These are phyloP conservation scores for Erynnis tages DNA, from an alignment of 2,888 invertebrate genomes.

Conservation along the genomic window DNA sequence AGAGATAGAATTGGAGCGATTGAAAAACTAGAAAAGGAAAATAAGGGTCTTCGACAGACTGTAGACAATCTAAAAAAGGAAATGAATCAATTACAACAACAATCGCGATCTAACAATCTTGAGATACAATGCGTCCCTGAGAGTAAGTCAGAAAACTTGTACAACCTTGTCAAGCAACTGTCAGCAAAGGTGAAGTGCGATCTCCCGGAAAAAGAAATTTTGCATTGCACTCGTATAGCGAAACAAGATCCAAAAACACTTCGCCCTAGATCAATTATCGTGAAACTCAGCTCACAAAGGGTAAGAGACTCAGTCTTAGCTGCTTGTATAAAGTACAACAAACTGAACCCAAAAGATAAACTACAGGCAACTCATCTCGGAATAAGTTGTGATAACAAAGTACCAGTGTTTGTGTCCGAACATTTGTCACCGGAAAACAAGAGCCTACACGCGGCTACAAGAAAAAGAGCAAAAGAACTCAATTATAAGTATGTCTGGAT, in stretches of 20 bases:
- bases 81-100: background rate
- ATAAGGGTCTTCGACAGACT: background rate
- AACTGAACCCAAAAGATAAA: background rate
- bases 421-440: conserved; percentile 1
- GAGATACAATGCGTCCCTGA: background rate
- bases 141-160: background rate
- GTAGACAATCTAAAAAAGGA: background rate
- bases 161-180: background rate
- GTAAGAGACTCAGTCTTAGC: background rate
- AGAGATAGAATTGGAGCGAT: background rate
- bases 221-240: background rate
- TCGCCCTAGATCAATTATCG: background rate
- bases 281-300: background rate
- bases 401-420: background rate
- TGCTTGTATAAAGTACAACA: background rate
- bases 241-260: background rate
- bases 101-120: background rate
- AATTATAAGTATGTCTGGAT: background rate
- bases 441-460: background rate
- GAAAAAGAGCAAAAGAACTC: background rate
- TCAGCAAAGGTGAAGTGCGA: background rate
- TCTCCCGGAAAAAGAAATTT: background rate
- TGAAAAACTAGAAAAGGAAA: background rate
- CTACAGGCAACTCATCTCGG: background rate
- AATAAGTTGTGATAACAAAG: background rate